Conservation (phyloP, 2,113 vertebrate species). For the Sturnus vulgaris region DNA sequence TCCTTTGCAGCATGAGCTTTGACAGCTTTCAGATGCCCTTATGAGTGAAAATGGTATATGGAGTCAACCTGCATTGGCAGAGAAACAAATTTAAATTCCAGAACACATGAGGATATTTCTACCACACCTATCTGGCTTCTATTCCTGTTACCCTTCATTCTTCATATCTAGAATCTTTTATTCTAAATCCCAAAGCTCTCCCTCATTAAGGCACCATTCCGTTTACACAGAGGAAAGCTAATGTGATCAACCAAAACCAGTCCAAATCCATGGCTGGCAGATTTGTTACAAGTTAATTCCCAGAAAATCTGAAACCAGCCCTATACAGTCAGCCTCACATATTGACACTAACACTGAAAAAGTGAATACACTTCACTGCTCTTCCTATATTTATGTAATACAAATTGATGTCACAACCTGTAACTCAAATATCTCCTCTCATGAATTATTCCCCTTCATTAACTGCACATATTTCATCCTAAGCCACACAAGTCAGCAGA, state of each 20-base stretch:
- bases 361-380: not conserved
- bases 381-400: not conserved
- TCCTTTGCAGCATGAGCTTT: not conserved
- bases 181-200: not conserved
- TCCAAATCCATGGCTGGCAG: not conserved
- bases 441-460: constrained; percentile 47
- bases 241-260: not conserved
- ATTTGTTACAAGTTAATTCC: not conserved
- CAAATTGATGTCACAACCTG: constrained; percentile 48
- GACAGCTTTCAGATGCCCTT: not conserved
- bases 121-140: not conserved
- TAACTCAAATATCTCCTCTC: not conserved
- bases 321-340: not conserved
- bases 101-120: not conserved
- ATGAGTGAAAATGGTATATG: not conserved
- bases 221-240: not conserved
- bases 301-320: not conserved
- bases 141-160: not conserved
- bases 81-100: not conserved
- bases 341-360: not conserved
- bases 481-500: not conserved
- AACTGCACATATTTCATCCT: not conserved
- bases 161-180: not conserved
- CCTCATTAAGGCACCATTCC: not conserved
- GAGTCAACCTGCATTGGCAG: not conserved